A percentile compares a stretch with the other conserved stretches of the same genome.
Conservation (phyloP, 37 sponge, comb jelly and placozoan genomes). For the Axinella damicornis region DNA sequence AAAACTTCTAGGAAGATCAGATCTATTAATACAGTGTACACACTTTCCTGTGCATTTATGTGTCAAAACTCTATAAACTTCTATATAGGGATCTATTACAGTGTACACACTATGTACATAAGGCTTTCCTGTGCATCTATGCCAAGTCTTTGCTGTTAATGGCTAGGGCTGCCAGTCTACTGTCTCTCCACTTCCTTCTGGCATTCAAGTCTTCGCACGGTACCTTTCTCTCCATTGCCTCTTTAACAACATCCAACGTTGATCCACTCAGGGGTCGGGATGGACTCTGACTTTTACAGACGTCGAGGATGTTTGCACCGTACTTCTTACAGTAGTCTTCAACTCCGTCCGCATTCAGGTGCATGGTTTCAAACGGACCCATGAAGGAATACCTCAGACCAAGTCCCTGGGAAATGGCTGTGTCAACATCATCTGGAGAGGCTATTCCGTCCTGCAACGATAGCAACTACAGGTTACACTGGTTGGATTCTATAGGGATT, state of each 20-base stretch:
- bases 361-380: conserved; percentile 93
- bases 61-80: no score
- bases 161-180: conserved; percentile 74
- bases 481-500: no score
- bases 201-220: conserved; percentile 81
- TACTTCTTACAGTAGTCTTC: conserved; percentile 93
- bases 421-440: conserved; percentile 94
- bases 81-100: no score
- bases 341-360: conserved; percentile 93
- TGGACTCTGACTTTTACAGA: conserved; percentile 71
- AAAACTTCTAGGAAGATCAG: no score
- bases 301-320: conserved; percentile 81
- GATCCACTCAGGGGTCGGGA: conserved; percentile 73
- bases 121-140: no score
- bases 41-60: no score
- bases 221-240: conserved; percentile 49
- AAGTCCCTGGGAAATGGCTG: conserved; percentile 87
- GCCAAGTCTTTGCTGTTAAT: neutral
- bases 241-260: conserved; percentile 64
- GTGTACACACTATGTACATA: no score
- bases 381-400: conserved; percentile 92
- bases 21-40: no score
- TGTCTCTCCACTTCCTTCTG: conserved; percentile 87
- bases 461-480: no score
- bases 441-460: conserved; percentile 86